Evolutionary conservation across 1,140 invertebrate genomes (phyloP), one percentile per base, ranked within the genome.

Genomic region (Piezodorus guildinii): DNA sequence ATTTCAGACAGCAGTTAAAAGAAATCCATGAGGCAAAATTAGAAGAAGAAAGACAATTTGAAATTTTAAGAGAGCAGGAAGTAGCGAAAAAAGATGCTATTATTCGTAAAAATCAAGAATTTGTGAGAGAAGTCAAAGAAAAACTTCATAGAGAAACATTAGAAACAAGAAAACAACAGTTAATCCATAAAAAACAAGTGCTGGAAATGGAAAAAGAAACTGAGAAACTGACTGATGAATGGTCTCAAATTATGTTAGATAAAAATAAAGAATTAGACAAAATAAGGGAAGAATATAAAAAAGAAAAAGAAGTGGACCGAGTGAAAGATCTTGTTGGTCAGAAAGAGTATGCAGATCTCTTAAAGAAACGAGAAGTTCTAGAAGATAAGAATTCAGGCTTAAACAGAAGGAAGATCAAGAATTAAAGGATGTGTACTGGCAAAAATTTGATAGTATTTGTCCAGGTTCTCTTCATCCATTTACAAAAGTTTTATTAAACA

Each of bases 91-190:
- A 60, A 34, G 58, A 60, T 19, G 19, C 16, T 19, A 23, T 23
- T 14, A 52, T 52, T 19, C n/a, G 12, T 14, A 14, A 17, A 52
- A 17, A 52, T 52, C 51, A 52, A 23, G 10, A 19, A 14, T 2
- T 52, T 2, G 3, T 52, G 19, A 52, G 21, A 23, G 51, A n/a
- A 23, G 51, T 17, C 6, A 17, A 21, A 23, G 51, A 52, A 14
- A 52, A 52, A 52, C 51, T 52, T 17, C 51, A 52, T 19, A 52
- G 51, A 23, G 51, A 52, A 23, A 52, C 51, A 19, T 23, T 52
- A 21, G 51, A 52, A 23, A 52, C 51, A n/a, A 19, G 51, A 21
- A 52, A 52, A 23, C n/a, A 19, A 19, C 51, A 52, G 51, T 5
- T 52, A 21, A 21, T 21, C 21, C 21, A 52, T 21, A 52, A 52